Conservation (phyloP, 2,888 invertebrate genomes). For the Ceramica pisi region DNA sequence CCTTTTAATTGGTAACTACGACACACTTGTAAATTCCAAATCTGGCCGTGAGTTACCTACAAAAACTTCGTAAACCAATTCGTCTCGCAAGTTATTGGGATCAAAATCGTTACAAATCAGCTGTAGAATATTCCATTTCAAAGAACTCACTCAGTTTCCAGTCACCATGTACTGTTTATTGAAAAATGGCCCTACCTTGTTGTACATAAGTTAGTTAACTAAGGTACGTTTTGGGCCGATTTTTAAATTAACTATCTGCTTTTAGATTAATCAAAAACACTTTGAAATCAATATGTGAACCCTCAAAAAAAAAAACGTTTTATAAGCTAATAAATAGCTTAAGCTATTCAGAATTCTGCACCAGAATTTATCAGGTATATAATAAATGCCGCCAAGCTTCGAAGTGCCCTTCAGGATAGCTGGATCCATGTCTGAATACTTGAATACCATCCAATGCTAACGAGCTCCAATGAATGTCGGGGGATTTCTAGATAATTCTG, state of each 20-base stretch:
- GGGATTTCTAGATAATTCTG: conserved; percentile 53
- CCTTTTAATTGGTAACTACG: not conserved
- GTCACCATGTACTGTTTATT: no score
- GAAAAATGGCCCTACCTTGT: no score
- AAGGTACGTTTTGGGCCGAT: no score
- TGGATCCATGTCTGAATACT: conserved; percentile 67
- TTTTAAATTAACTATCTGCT: not conserved
- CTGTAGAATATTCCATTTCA: no score
- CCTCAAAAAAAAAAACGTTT: not conserved
- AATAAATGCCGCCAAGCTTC: conserved; percentile 46
- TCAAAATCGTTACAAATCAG: no score
- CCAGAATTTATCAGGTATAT: conserved; percentile 36
- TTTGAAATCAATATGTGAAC: not conserved
- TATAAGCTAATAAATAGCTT: conserved; percentile 27
- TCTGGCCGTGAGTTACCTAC: no score
- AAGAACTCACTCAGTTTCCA: no score
- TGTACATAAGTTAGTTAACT: no score
- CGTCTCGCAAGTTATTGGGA: no score
- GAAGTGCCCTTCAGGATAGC: conserved; percentile 49
- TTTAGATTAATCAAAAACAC: not conserved
- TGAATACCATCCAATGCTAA: conserved; percentile 69
- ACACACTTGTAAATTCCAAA: not conserved
- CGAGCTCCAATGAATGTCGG: conserved; percentile 70
- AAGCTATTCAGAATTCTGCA: conserved; percentile 26
- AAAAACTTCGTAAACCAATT: no score